Base-by-base conservation (phyloP, 2,797 vertebrate genomes). In the Epinephelus malabaricus region DNA sequence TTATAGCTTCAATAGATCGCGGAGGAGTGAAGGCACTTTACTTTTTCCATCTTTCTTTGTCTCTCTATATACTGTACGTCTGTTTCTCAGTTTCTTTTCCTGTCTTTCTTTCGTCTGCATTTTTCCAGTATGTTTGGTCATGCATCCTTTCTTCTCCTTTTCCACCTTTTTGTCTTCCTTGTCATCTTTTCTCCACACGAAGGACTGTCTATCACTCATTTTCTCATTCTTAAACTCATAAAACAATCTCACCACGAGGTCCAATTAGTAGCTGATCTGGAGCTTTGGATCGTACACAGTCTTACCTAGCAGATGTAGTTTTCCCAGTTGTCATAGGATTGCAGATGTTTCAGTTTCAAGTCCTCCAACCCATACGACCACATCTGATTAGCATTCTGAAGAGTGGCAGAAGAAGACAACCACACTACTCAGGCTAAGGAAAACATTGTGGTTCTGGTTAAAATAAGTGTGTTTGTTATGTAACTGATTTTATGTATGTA, bases 1-100 rank as follows among this genome's bases (percentile, higher is more conserved):
- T 88, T 83, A 79, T 87, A 88, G 81, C 72, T 78, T 76, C 81
- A 72, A 55, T 68, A 69, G 74, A 81, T 79, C 13, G 0, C 54
- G 40, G 60, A 45, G 60, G 49, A 53, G 47, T 27, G 64, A 55
- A 55, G 62, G 34, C 25, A 12, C 40, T 60, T 9, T 0, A 0
- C 3, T 21, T 68, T 62, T 43, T 18, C 17, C 18, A 10, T 60
- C 27, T 59, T 43, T 14, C n/a, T 69, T 15, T 62, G 4, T 50
- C 69, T 59, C 76, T 73, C 30, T 45, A 5, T 23, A n/a, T 27
- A 46, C 62, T 82, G 60, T 79, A 66, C 34, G n/a, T 62, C 14
- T 7, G 7, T 67, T 3, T 6, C 11, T 71, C 49, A 27, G 19
- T 58, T 21, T 51, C 19, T 43, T 34, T 49, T 9, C 27, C 46